Evolutionary conservation across 2,797 vertebrate genomes (phyloP).

Genomic region (Etheostoma perlongum): DNA sequence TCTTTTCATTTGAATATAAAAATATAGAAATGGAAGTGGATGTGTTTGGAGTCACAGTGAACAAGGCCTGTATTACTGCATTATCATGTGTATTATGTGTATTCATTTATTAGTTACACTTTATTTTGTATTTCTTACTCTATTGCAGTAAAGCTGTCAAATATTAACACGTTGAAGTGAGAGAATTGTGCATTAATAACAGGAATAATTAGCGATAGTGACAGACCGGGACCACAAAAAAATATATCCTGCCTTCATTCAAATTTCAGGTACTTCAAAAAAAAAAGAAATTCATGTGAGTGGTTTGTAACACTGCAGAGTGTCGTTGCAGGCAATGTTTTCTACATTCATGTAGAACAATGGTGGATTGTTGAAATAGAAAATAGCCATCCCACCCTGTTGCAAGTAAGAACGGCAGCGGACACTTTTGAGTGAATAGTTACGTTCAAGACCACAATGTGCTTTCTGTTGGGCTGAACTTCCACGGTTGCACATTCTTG

Average conservation of each 20-base stretch:
- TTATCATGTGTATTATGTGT: not conserved
- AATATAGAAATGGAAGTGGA: not conserved
- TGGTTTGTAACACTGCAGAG: not conserved
- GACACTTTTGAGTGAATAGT: conserved; percentile 39
- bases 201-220: not conserved
- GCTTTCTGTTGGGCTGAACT: conserved; percentile 7
- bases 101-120: not conserved
- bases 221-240: not conserved
- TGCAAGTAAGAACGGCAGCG: conserved; percentile 10
- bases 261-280: not conserved
- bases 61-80: conserved; percentile 15
- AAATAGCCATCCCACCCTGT: conserved; percentile 38
- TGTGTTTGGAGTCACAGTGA: conserved; percentile 10
- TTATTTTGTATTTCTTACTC: not conserved
- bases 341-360: conserved; percentile 20
- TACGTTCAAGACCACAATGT: not conserved
- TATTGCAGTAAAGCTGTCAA: not conserved
- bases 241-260: not conserved
- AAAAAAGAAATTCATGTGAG: not conserved
- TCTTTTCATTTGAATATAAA: not conserved
- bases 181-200: not conserved
- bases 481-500: conserved; percentile 29
- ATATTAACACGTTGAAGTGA: not conserved
- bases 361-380: conserved; percentile 43
- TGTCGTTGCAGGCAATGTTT: not conserved